Evolutionary conservation across 2,797 vertebrate species (phyloP).

Genomic region (Melanotaenia maccullochi): DNA sequence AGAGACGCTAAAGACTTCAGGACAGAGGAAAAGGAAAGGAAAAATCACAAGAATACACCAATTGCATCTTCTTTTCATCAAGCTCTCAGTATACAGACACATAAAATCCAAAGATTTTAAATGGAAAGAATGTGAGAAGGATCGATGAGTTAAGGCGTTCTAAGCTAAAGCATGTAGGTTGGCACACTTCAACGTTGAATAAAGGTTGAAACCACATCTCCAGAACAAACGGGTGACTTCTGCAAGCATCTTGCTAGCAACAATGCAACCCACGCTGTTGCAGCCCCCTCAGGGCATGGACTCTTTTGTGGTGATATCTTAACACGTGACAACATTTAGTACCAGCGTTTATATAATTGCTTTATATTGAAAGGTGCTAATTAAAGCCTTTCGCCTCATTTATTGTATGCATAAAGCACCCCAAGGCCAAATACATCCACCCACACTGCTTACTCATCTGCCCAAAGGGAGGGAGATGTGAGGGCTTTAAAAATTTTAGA

Average conservation of each 20-base stretch:
- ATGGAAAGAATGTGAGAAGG: background rate
- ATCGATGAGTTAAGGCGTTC: background rate
- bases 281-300: conserved; percentile 13
- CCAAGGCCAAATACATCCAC: conserved; percentile 6
- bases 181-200: conserved; percentile 1
- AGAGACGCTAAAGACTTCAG: background rate
- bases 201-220: conserved; percentile 20
- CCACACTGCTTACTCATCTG: conserved; percentile 15
- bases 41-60: background rate
- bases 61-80: background rate
- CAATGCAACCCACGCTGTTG: conserved; percentile 32
- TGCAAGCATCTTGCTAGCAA: conserved; percentile 21
- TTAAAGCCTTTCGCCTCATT: conserved; percentile 24
- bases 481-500: conserved; percentile 1
- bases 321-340: conserved; percentile 7
- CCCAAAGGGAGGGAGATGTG: background rate
- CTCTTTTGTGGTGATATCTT: background rate
- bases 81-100: background rate
- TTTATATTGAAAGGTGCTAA: conserved; percentile 34
- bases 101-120: background rate
- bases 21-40: background rate
- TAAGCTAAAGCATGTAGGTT: conserved; percentile 4
- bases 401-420: conserved; percentile 5
- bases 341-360: conserved; percentile 16
- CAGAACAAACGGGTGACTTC: conserved; percentile 22